Conservation (phyloP, 2,113 vertebrate genomes). For the Spea multiplicata region DNA sequence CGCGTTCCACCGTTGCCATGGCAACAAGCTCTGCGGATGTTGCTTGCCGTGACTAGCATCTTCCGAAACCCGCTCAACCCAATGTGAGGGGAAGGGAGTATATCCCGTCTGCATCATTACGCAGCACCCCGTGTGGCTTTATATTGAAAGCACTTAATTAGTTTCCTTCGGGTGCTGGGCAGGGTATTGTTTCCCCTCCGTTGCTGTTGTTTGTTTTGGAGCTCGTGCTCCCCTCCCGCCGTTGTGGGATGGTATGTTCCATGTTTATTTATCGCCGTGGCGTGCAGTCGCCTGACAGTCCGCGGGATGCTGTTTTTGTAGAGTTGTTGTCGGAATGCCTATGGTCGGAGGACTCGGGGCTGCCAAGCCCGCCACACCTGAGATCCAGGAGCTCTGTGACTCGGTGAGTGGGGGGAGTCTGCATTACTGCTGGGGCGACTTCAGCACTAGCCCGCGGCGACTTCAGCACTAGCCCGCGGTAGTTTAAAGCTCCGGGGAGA, state of each 20-base stretch:
- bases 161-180: not conserved
- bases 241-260: not conserved
- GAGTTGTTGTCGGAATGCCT: conserved; percentile 34
- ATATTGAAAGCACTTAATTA: not conserved
- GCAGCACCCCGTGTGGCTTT: no score
- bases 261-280: not conserved
- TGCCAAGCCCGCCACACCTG: conserved; percentile 50
- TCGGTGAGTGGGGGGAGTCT: conserved; percentile 59
- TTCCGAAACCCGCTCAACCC: no score
- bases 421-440: no score
- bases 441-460: no score
- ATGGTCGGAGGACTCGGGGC: conserved; percentile 59
- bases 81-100: no score
- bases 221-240: not conserved
- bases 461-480: no score
- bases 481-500: no score
- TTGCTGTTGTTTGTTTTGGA: no score
- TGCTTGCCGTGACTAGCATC: no score
- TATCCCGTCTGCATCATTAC: no score
- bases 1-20: not conserved
- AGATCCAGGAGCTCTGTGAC: conserved; percentile 67
- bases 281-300: not conserved
- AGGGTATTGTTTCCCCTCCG: no score
- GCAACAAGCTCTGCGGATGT: not conserved
- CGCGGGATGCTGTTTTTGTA: not conserved